Percentiles rank a stretch among this genome's conserved stretches.
phyloP scores from a whole-genome alignment of 2,113 vertebrate genomes.

The Coptodon rendalli region DNA sequence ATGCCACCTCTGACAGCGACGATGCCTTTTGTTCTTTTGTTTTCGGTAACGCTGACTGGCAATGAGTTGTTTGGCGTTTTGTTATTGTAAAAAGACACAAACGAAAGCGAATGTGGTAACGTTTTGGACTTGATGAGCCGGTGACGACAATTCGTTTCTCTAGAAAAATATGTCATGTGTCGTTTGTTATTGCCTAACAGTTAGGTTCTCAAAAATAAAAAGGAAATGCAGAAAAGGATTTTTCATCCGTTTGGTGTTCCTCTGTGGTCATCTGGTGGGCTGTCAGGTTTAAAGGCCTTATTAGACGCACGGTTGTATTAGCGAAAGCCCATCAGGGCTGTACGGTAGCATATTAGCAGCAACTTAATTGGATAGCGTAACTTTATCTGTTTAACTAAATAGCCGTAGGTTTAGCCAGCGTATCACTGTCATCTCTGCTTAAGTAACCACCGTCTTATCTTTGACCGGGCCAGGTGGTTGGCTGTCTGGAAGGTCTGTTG shows the following conservation, averaged over 20 bases:
- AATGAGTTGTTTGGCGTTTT: neutral
- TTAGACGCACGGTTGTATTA: neutral
- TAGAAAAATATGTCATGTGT: neutral
- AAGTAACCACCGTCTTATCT: neutral
- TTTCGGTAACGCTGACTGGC: neutral
- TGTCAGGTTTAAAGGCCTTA: slow-evolving; percentile 14
- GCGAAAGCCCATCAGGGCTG: slow-evolving; percentile 24
- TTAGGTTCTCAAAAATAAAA: neutral
- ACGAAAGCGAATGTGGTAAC: neutral
- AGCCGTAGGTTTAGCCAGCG: slow-evolving; percentile 6
- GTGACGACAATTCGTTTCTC: neutral
- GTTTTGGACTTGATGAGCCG: neutral
- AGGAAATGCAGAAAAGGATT: neutral
- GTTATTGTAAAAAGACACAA: neutral
- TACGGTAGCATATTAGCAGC: neutral
- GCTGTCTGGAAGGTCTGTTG: neutral
- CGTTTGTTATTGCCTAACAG: neutral
- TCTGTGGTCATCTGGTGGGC: neutral
- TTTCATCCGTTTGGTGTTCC: neutral
- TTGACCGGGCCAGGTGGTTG: neutral
- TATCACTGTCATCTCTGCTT: slow-evolving; percentile 15
- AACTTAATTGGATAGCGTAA: slow-evolving; percentile 42
- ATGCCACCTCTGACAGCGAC: neutral
- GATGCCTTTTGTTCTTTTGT: neutral
- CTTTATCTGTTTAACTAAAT: slow-evolving; percentile 41